Evolutionary conservation across 2,797 vertebrate species (phyloP), one percentile per base, ranked within the genome.

Genomic region (Rallus crepitans): DNA sequence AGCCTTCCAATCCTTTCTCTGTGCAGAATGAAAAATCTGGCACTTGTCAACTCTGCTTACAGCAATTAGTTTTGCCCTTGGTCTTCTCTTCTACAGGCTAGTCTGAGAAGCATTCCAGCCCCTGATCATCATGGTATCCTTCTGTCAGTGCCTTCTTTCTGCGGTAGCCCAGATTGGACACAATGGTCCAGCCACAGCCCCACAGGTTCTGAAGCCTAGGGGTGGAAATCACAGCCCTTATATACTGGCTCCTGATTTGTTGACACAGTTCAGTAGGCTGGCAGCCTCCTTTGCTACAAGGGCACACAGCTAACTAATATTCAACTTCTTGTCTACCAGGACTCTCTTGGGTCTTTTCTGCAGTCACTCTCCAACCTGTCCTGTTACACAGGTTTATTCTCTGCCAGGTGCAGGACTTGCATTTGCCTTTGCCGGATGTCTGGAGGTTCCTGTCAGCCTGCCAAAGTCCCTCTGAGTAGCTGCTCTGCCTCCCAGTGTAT

Each of bases 291-390:
- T 78, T 66, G 30, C 66, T 48, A 71, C 15, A 57, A 45, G 12
- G 37, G 33, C 15, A 61, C 33, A 35, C 0, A 1, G 40, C 14
- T 35, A 72, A 11, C 33, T 52, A n/a, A 24, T 0, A 1, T 19
- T 68, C 59, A 82, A 53, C 11, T 20, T 25, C 2, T 1, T 68
- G n/a, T 12, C 48, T 18, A 31, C 15, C 9, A 75, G 48, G 65
- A 35, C 0, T 1, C 6, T 23, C 2, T 9, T 13, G 12, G 1
- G 11, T 31, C 25, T 69, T 80, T 50, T 28, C 25, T 42, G 24
- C 35, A 82, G 53, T 33, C 59, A 52, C 15, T 45, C 28, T 39
- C 35, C 68, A 87, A 39, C 14, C 37, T 30, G 66, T 11, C 31
- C 37, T 45, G 37, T 24, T 61, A 53, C 53, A 66, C 17, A 37